These are phyloP conservation scores for Coleophora flavipennella DNA, from an alignment of 2,888 invertebrate species.

Conservation along the genomic window DNA sequence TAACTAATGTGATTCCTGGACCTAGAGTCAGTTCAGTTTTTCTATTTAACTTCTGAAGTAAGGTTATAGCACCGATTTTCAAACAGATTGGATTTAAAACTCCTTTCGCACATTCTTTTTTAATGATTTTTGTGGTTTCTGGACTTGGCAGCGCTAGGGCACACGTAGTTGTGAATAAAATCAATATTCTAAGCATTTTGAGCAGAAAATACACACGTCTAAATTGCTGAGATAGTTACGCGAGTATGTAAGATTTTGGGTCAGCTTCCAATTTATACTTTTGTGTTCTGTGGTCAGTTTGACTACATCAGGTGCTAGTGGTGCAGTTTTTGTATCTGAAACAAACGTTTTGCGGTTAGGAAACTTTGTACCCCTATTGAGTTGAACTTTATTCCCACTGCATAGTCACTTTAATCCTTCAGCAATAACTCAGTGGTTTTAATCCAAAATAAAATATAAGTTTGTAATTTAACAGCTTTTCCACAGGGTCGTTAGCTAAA, in stretches of 20 bases:
- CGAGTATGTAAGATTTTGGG: slow-evolving; percentile 15
- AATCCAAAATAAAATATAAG: slow-evolving; percentile 15
- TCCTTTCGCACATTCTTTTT: slow-evolving; percentile 39
- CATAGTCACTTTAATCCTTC: slow-evolving; percentile 6
- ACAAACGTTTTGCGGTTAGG: slow-evolving; percentile 13
- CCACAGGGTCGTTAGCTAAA: slow-evolving; percentile 32
- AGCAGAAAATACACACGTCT: slow-evolving; percentile 23
- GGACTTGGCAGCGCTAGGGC: slow-evolving; percentile 32
- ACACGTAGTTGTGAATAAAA: slow-evolving; percentile 22
- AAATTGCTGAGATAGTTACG: slow-evolving; percentile 2
- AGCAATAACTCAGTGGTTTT: no score
- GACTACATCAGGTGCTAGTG: slow-evolving; percentile 40
- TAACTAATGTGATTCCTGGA: slow-evolving; percentile 74
- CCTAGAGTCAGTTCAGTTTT: slow-evolving; percentile 37
- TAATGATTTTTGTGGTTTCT: slow-evolving; percentile 23
- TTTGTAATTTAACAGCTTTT: slow-evolving; percentile 26
- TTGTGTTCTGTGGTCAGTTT: slow-evolving; percentile 40
- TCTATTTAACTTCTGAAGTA: slow-evolving; percentile 35
- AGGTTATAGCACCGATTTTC: slow-evolving; percentile 37
- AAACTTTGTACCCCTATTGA: slow-evolving; percentile 1
- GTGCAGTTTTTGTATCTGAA: slow-evolving; percentile 28
- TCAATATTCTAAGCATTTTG: slow-evolving; percentile 34
- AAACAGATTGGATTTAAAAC: slow-evolving; percentile 38
- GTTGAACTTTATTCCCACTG: slow-evolving; percentile 15
- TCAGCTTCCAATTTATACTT: slow-evolving; percentile 49